These are phyloP conservation scores for Porites divaricata DNA, from an alignment of 92 coral and sea anemone genomes.

Conservation along the genomic window DNA sequence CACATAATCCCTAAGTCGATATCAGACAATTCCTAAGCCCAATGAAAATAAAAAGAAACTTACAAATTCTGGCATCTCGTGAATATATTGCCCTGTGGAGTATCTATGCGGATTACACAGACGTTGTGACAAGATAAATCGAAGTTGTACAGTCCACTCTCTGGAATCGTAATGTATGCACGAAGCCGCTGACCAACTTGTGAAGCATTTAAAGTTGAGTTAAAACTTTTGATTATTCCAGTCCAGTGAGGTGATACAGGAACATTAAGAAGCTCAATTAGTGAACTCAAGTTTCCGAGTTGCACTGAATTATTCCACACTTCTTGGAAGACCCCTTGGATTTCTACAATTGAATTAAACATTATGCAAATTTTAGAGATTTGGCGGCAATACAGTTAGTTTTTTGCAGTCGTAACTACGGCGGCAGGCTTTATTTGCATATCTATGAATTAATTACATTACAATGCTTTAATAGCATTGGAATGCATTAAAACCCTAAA, in stretches of 20 bases:
- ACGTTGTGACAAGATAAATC: slow-evolving; percentile 20
- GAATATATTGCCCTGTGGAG: background rate
- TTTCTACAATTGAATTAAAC: background rate
- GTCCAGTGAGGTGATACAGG: slow-evolving; percentile 8
- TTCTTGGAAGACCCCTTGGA: slow-evolving; percentile 42
- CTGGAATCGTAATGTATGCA: slow-evolving; percentile 16
- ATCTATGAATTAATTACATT: too few species aligned
- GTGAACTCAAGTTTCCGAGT: background rate
- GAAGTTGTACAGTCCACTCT: slow-evolving; percentile 30
- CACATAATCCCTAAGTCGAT: too few species aligned
- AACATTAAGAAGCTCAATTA: slow-evolving; percentile 8
- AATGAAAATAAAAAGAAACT: background rate
- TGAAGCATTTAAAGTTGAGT: background rate
- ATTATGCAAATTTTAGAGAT: background rate
- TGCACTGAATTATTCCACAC: slow-evolving; percentile 12
- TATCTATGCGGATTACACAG: slow-evolving; percentile 6
- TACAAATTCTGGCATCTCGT: slow-evolving; percentile 18
- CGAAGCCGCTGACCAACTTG: slow-evolving; percentile 35
- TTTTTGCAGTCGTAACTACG: background rate
- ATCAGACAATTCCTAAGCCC: background rate
- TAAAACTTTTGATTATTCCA: background rate
- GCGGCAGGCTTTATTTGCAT: too few species aligned
- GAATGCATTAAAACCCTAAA: too few species aligned
- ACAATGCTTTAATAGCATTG: too few species aligned
- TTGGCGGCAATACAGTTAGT: background rate